Base-by-base conservation (phyloP, 2,113 vertebrate species). In the Psittacula cyanocephala region DNA sequence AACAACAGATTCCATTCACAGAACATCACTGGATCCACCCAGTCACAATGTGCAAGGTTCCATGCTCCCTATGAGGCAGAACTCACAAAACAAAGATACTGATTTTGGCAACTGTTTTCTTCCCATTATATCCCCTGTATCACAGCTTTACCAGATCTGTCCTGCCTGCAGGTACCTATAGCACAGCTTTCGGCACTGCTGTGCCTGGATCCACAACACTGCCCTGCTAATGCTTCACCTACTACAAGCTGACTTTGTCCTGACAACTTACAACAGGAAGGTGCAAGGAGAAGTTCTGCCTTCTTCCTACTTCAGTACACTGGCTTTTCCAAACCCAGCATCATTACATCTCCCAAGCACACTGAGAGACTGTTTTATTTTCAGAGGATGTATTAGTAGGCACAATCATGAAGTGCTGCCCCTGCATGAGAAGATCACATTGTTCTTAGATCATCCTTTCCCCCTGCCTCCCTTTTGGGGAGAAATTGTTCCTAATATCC, bases 1-100 rank as follows among this genome's bases (percentile, higher is more conserved):
- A 77, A 33, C 59, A 55, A 41, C 74, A 62, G 90, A 95, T 96
- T 96, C 95, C 95, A 86, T 93, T 93, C 7, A 2, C 9, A 82
- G 90, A 57, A 88, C 92, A 93, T 93, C 95, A 93, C 47, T 6
- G 72, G 39, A 64, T 17, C 92, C 93, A 78, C 77, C 92, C 87
- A 77, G 81, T 17, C 27, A 4, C 44, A 4, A 35, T 24, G 28
- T 3, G 17, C 13, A 5, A 15, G 44, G 65, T 46, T 55, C 93
- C 28, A 2, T 0, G 86, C 68, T 49, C 71, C 13, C 22, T 13
- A 19, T 3, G 16, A 85, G 53, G 47, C 49, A 43, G 23, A 33
- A 5, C 69, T 88, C 63, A 69, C 64, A 17, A 2, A 13, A 52
- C 27, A 13, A 4, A 82, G 29, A 41, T 3, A 17, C 8, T 65